A percentile compares a stretch with the other conserved stretches of the same genome.
Conservation (phyloP, 2,888 invertebrate genomes). For the Punctoribates punctum region DNA sequence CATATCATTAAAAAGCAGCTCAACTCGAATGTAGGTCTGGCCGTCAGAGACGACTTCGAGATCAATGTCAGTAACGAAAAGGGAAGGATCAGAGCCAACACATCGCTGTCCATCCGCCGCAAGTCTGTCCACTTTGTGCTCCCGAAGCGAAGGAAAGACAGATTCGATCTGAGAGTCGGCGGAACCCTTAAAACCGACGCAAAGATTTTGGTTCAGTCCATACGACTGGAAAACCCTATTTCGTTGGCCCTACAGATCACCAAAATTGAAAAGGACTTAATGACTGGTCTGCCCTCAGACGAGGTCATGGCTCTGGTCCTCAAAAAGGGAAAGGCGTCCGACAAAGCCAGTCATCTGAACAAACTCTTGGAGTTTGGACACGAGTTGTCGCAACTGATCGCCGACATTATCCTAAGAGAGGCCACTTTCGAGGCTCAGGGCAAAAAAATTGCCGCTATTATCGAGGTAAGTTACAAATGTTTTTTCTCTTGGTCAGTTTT, state of each 20-base stretch:
- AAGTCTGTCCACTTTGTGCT: neutral
- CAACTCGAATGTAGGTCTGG: neutral
- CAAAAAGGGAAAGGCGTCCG: neutral
- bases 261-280: conserved; percentile 4
- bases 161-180: conserved; percentile 32
- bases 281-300: neutral
- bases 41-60: conserved; percentile 8
- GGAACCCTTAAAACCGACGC: conserved; percentile 31
- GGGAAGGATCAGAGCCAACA: neutral
- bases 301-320: conserved; percentile 34
- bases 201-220: conserved; percentile 22
- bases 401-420: conserved; percentile 22
- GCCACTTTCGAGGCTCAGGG: conserved; percentile 32
- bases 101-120: neutral
- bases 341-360: neutral
- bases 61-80: neutral
- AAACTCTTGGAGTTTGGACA: conserved; percentile 33
- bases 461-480: too few relatives aligned
- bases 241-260: conserved; percentile 36
- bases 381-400: conserved; percentile 38
- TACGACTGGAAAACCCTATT: conserved; percentile 31
- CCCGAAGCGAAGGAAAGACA: conserved; percentile 19
- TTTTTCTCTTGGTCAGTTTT: too few relatives aligned
- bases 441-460: conserved; percentile 26
- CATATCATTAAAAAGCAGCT: too few relatives aligned